phyloP scores from a whole-genome alignment of 2,888 invertebrate species.

The Alcis repandata region DNA sequence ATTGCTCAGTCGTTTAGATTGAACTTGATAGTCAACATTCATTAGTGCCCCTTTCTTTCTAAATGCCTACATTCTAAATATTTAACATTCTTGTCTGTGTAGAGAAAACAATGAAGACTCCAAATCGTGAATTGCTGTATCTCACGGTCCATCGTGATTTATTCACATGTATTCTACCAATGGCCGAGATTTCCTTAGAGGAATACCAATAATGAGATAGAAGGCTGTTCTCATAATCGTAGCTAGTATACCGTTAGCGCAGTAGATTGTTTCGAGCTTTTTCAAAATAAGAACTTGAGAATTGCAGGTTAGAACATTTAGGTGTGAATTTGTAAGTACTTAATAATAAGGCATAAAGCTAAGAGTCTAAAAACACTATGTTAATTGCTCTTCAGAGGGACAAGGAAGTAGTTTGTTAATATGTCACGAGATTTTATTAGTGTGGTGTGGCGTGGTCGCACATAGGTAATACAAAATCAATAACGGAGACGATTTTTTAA shows the following conservation, averaged over 20 bases:
- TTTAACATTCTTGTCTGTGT: constrained; percentile 35
- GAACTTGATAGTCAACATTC: constrained; percentile 22
- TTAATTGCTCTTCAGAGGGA: too few relatives aligned
- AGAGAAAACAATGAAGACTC: constrained; percentile 61
- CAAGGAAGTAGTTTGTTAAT: too few relatives aligned
- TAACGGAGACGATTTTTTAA: too few relatives aligned
- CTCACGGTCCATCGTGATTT: constrained; percentile 60
- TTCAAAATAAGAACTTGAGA: constrained; percentile 2
- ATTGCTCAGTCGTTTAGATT: constrained; percentile 12
- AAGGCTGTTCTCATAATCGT: constrained; percentile 49
- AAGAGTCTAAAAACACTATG: too few relatives aligned
- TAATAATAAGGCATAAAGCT: too few relatives aligned
- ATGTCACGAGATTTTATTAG: too few relatives aligned
- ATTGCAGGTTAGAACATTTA: not conserved
- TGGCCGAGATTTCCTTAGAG: constrained; percentile 67
- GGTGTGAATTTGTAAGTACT: too few relatives aligned
- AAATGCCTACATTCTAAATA: constrained; percentile 57
- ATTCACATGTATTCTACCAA: constrained; percentile 60
- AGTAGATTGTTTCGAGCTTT: constrained; percentile 17
- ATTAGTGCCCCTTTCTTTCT: constrained; percentile 47
- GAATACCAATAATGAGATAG: constrained; percentile 66
- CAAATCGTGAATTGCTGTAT: constrained; percentile 59
- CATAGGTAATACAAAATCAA: too few relatives aligned
- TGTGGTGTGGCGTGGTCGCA: too few relatives aligned
- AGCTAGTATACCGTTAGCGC: constrained; percentile 39